phyloP scores from a whole-genome alignment of 2,888 invertebrate species.

The Sicus ferrugineus region DNA sequence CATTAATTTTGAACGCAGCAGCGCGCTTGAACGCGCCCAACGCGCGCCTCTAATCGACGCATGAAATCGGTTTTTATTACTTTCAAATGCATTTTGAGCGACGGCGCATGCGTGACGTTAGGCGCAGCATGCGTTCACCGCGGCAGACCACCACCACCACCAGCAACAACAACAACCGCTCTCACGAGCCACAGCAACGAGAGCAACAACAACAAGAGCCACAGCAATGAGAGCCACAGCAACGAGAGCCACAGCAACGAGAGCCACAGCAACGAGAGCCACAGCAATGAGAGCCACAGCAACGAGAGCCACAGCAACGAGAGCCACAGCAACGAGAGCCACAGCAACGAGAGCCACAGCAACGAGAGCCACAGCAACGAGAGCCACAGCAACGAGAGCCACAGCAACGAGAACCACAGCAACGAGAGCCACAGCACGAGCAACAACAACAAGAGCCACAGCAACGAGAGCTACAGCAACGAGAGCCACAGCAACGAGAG shows the following conservation, averaged over 20 bases:
- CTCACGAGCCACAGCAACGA: too few relatives aligned
- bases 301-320: background rate
- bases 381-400: background rate
- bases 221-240: background rate
- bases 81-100: background rate
- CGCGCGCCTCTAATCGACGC: slow-evolving; percentile 2
- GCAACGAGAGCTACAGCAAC: background rate
- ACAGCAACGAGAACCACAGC: background rate
- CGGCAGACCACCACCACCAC: too few relatives aligned
- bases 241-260: background rate
- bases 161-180: background rate
- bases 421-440: background rate
- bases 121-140: background rate
- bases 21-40: background rate
- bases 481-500: background rate
- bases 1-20: background rate
- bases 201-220: background rate
- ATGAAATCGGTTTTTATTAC: slow-evolving; percentile 3
- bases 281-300: background rate
- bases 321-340: background rate
- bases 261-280: background rate
- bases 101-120: slow-evolving; percentile 2
- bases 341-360: background rate
- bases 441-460: background rate
- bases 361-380: too few relatives aligned